These are phyloP conservation scores for Maconellicoccus hirsutus DNA, from an alignment of 1,140 invertebrate species.

Conservation along the genomic window DNA sequence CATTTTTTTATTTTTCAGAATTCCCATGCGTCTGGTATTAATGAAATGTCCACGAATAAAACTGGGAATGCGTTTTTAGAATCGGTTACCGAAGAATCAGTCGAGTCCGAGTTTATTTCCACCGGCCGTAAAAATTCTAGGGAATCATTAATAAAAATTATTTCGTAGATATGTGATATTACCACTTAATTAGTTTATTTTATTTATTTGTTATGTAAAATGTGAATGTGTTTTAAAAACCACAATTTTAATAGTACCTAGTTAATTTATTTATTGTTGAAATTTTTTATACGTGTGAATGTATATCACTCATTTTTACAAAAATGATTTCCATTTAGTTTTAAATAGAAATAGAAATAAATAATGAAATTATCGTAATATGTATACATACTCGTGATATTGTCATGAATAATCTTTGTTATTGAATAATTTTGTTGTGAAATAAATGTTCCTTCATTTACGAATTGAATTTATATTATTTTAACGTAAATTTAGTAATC, in stretches of 20 bases:
- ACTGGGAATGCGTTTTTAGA: background rate
- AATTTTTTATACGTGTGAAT: slow-evolving; percentile 1
- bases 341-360: too few species aligned
- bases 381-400: too few species aligned
- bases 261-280: background rate
- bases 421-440: too few species aligned
- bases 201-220: background rate
- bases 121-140: background rate
- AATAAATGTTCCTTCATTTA: too few species aligned
- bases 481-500: too few species aligned
- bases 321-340: slow-evolving; percentile 10
- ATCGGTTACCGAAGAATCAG: background rate
- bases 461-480: too few species aligned
- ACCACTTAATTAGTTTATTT: background rate
- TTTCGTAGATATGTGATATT: background rate
- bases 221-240: background rate
- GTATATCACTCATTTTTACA: background rate
- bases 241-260: background rate
- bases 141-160: background rate
- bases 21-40: background rate
- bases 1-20: background rate
- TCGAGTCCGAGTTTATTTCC: background rate
- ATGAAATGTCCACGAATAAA: background rate
- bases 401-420: too few species aligned
- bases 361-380: too few species aligned